These are phyloP conservation scores for Crotophaga sulcirostris DNA, from an alignment of 2,113 vertebrate species.

Conservation along the genomic window DNA sequence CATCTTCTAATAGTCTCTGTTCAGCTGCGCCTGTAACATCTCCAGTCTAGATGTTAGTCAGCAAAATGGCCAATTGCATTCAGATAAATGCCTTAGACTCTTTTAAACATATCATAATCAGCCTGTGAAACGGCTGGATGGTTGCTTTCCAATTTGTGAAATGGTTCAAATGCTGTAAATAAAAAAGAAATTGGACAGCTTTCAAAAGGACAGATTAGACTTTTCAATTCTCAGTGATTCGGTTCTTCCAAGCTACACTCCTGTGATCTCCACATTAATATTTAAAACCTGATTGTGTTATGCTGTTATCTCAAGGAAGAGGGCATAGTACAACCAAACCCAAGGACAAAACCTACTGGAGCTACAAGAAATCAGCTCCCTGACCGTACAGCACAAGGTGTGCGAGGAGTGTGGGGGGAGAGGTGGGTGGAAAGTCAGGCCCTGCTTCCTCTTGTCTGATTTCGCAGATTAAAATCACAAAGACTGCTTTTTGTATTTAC, in stretches of 20 bases:
- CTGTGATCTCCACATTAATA: slow-evolving; percentile 25
- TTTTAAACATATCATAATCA: slow-evolving; percentile 67
- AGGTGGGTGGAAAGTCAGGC: neutral
- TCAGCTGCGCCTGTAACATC: slow-evolving; percentile 38
- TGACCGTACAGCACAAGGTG: accelerated
- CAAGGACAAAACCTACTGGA: neutral
- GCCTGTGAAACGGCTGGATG: slow-evolving; percentile 58
- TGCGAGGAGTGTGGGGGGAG: neutral
- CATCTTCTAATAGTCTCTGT: slow-evolving; percentile 8
- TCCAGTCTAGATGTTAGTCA: slow-evolving; percentile 33
- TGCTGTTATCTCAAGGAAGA: slow-evolving; percentile 22
- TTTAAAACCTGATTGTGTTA: slow-evolving; percentile 26
- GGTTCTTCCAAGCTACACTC: slow-evolving; percentile 17
- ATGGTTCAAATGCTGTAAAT: slow-evolving; percentile 66
- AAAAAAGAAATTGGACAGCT: slow-evolving; percentile 61
- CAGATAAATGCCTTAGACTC: slow-evolving; percentile 30
- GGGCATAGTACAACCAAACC: neutral
- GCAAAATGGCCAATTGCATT: slow-evolving; percentile 36
- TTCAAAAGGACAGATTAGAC: slow-evolving; percentile 64
- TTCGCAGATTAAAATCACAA: neutral
- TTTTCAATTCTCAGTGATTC: slow-evolving; percentile 47
- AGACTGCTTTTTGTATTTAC: neutral
- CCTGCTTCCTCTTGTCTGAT: neutral
- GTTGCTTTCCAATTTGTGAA: slow-evolving; percentile 69
- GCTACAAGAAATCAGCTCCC: neutral